Conservation (phyloP, 2,113 vertebrate genomes). For the Phocoena phocoena region DNA sequence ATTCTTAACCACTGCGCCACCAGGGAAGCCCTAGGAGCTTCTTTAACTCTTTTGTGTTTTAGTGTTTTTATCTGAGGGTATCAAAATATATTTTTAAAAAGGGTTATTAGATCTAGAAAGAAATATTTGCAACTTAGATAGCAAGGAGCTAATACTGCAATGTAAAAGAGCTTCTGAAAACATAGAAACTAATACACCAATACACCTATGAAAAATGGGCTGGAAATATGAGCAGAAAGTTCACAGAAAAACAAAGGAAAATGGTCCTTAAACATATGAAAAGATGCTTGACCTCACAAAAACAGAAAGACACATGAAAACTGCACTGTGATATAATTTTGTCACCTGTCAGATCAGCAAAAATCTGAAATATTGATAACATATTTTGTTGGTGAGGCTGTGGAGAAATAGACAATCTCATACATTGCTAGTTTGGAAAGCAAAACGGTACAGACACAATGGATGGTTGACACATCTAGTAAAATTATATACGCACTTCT, state of each 20-base stretch:
- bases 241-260: neutral
- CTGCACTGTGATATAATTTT: neutral
- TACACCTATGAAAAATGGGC: neutral
- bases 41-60: neutral
- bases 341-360: neutral
- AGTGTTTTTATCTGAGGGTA: neutral
- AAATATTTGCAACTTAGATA: neutral
- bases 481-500: neutral
- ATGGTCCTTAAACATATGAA: neutral
- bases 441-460: neutral
- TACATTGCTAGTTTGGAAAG: neutral
- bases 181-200: neutral
- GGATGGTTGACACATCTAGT: neutral
- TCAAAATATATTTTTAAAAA: neutral
- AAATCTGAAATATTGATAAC: neutral
- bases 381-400: neutral
- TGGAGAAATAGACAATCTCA: neutral
- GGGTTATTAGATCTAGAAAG: neutral
- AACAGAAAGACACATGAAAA: neutral
- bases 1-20: no score
- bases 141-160: neutral
- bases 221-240: neutral
- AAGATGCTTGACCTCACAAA: neutral
- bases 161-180: neutral
- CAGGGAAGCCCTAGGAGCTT: neutral